Base-by-base conservation (phyloP, 1,140 invertebrate genomes). In the Tetramorium parvispinum region DNA sequence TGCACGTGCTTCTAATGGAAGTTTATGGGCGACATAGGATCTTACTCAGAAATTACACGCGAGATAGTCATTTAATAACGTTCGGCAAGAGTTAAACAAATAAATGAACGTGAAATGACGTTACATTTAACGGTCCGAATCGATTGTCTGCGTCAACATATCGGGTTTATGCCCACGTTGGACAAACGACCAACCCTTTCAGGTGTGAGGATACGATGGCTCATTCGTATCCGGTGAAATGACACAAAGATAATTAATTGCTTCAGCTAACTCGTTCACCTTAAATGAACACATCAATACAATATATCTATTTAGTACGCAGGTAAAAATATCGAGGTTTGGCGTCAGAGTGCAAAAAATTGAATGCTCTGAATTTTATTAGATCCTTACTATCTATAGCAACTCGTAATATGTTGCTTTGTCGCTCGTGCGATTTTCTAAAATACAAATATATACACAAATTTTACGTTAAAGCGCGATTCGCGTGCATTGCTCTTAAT, bases 241-340 rank as follows among this genome's bases (percentile, higher is more conserved):
- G 32, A 49, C 57, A 46, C n/a, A 5, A 27, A 3, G 13, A 73
- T 83, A 75, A 83, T 73, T 75, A 75, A 75, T 83, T 75, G 24
- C 0, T 32, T n/a, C 0, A 32, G 46, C 5, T 59, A 76, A 59
- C 4, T 8, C 13, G 11, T 53, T n/a, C 11, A 4, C 11, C 18
- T 13, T 11, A 75, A 75, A 8, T 3, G n/a, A 21, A 57, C 13
- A 40, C 7, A 40, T 24, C 24, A 27, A 49, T 68, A 13, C 24
- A 27, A 68, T 49, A 13, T 13, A 49, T 49, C 27, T 68, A 49
- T 68, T n/a, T 21, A 55, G 24, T 2, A 7, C 18, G n/a, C 1
- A n/a, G 3, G 3, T 37, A 76, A 57, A 76, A 76, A 37, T 21
- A 40, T 59, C 2, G 7, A 6, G 59, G 5, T 43, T 32, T 57